Evolutionary conservation across 2,113 vertebrate species (phyloP), one percentile per base, ranked within the genome.

Genomic region (Gadus macrocephalus): DNA sequence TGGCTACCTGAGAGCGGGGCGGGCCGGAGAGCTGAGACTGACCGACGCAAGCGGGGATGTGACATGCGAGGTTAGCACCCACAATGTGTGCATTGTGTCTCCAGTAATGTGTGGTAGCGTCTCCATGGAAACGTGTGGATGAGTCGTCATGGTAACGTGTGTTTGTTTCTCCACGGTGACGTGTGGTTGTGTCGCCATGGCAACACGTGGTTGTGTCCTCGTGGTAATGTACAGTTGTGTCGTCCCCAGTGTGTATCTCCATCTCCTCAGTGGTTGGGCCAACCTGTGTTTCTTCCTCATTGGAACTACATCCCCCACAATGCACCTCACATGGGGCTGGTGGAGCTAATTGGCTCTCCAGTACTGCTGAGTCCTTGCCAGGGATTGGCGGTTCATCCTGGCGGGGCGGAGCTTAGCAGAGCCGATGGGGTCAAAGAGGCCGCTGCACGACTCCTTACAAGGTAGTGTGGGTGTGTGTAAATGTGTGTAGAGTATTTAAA

Each of bases 261-360:
- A 5, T 90, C 91, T 58, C 87, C 89, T 22, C 70, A 78, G 9
- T 94, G 93, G 92, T 67, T 93, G 20, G 61, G 85, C 8, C 75
- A 66, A 0, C 81, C 92, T 0, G 77, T 94, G 72, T 83, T 96
- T 42, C 91, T 96, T 35, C 92, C 91, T 12, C 86, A 90, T 67
- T 96, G 94, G 95, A 92, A 92, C 62, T 96, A 93, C 61, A 91
- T 95, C 78, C 92, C 93, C 76, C 89, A 89, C 2, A 22, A 76
- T 88, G 74, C 84, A 71, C 14, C 14, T 56, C 19, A 0, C 79
- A 87, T 5, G 91, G 42, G 93, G 0, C 86, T 84, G 0, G 0
- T 96, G 73, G 94, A 96, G 85, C 83, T 95, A 64, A 75, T 93
- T 70, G 75, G 78, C 14, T 77, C 89, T 53, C 93, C 94, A 8